Conservation (phyloP, 2,888 invertebrate species). For the Andrena bicolor region DNA sequence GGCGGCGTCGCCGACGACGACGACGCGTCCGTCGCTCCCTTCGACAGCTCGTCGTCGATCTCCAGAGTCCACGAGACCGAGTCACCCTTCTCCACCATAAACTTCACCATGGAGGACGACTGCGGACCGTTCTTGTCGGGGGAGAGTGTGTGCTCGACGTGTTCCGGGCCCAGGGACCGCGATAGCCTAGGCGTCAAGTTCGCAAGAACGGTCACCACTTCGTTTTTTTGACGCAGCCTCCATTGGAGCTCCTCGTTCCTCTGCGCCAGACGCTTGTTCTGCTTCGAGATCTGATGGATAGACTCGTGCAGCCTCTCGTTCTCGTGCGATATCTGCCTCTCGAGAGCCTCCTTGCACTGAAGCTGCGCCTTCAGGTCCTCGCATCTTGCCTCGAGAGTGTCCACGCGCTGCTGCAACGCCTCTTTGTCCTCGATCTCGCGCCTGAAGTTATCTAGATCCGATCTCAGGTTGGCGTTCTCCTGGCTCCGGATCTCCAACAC, state of each 20-base stretch:
- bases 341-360: slow-evolving; percentile 89
- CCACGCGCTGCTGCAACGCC: slow-evolving; percentile 90
- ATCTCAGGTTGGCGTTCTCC: slow-evolving; percentile 92
- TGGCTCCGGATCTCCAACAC: slow-evolving; percentile 95
- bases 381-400: slow-evolving; percentile 92
- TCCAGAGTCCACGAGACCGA: slow-evolving; percentile 95
- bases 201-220: slow-evolving; percentile 86
- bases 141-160: slow-evolving; percentile 71
- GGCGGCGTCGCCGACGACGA: slow-evolving; percentile 54
- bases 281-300: slow-evolving; percentile 91
- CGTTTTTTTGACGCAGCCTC: slow-evolving; percentile 93
- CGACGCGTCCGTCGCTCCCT: slow-evolving; percentile 70
- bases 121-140: slow-evolving; percentile 85
- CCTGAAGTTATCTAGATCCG: slow-evolving; percentile 89
- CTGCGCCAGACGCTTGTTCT: slow-evolving; percentile 91
- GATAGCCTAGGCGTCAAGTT: slow-evolving; percentile 79
- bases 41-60: slow-evolving; percentile 86
- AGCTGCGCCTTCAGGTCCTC: slow-evolving; percentile 94
- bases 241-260: slow-evolving; percentile 96
- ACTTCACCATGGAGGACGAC: slow-evolving; percentile 93
- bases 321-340: slow-evolving; percentile 90
- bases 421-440: slow-evolving; percentile 92
- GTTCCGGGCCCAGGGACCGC: slow-evolving; percentile 80
- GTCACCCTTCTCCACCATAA: slow-evolving; percentile 93
- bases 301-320: slow-evolving; percentile 91